Conservation (phyloP, 2,797 vertebrate genomes). For the Cossypha polioptera region DNA sequence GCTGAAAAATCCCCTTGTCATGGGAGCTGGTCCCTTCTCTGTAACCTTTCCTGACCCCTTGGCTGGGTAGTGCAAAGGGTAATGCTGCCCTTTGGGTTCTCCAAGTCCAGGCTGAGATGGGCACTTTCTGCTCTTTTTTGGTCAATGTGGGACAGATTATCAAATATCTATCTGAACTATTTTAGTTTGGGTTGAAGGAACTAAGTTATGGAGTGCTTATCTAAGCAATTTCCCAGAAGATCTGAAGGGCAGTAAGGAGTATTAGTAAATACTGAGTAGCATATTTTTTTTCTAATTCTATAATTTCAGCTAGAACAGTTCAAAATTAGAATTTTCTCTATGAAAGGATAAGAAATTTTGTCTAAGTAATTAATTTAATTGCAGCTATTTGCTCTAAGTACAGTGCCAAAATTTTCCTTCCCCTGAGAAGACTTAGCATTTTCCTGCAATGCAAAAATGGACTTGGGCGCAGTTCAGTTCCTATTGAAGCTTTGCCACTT, state of each 20-base stretch:
- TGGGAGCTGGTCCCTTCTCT: background rate
- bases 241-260: background rate
- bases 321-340: background rate
- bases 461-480: background rate
- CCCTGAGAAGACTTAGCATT: background rate
- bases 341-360: background rate
- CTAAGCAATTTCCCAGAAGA: background rate
- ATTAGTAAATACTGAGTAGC: background rate
- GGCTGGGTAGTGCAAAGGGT: background rate
- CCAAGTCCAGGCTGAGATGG: background rate
- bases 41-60: background rate
- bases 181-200: background rate
- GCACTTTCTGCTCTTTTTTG: background rate
- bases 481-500: background rate
- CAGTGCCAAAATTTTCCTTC: background rate
- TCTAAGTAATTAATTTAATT: constrained; percentile 10
- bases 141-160: background rate
- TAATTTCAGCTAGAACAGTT: background rate
- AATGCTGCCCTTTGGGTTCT: background rate
- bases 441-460: background rate
- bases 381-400: background rate
- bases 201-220: background rate
- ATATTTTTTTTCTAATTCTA: background rate
- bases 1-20: background rate
- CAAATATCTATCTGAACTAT: background rate